phyloP scores from a whole-genome alignment of 2,113 vertebrate species.

The Lynx canadensis region DNA sequence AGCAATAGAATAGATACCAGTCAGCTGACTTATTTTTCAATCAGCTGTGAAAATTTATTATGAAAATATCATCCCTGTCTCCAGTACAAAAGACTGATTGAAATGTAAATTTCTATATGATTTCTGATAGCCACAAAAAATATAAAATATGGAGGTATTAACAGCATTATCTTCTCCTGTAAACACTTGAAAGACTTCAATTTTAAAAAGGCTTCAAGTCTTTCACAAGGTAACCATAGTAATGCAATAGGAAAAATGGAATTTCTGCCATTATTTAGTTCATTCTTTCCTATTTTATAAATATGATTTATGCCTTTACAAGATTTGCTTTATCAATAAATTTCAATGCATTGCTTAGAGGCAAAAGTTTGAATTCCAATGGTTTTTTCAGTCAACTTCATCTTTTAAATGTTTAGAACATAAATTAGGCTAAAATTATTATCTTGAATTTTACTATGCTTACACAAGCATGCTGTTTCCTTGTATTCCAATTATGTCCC shows the following conservation, averaged over 20 bases:
- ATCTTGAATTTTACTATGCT: constrained; percentile 65
- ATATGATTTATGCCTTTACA: constrained; percentile 64
- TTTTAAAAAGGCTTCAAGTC: constrained; percentile 22
- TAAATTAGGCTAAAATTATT: constrained; percentile 75
- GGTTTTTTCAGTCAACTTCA: constrained; percentile 65
- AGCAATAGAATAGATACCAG: neutral
- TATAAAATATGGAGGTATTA: constrained; percentile 48
- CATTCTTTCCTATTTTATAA: neutral
- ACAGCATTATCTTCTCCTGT: constrained; percentile 33
- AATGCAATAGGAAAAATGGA: constrained; percentile 1
- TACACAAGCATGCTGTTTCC: constrained; percentile 73
- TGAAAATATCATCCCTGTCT: neutral
- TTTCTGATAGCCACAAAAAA: constrained; percentile 24
- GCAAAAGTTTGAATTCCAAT: constrained; percentile 68
- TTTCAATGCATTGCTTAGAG: constrained; percentile 61
- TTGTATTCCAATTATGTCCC: constrained; percentile 61
- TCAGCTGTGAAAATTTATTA: neutral
- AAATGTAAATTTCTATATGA: constrained; percentile 60
- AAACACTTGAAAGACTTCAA: constrained; percentile 43
- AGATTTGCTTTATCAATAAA: constrained; percentile 67
- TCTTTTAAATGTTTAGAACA: constrained; percentile 75
- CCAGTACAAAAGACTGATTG: neutral
- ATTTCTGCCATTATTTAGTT: constrained; percentile 9
- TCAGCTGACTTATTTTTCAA: constrained; percentile 43
- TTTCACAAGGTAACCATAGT: constrained; percentile 36